A percentile compares a stretch with the other conserved stretches of the same genome.
Evolutionary conservation across 2,797 vertebrate species (phyloP).

Genomic region (Alfaro cultratus): DNA sequence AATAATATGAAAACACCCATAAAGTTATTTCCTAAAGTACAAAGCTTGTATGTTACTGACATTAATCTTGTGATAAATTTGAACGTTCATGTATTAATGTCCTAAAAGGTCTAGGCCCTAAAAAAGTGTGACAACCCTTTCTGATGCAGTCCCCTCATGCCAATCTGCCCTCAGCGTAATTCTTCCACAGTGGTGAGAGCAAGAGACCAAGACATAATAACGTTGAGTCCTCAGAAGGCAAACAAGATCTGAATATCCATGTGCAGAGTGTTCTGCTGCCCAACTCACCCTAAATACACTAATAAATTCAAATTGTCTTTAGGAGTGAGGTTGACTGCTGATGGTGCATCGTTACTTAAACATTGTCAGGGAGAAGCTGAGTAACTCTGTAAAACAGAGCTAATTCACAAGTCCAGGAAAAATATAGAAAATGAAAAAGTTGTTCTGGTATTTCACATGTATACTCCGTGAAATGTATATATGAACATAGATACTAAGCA

Average conservation of each 20-base stretch:
- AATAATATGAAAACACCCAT: no score
- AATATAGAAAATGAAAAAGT: not conserved
- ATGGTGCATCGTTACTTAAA: slow-evolving; percentile 60
- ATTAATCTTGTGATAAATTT: not conserved
- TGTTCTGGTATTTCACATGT: not conserved
- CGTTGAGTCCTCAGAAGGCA: no score
- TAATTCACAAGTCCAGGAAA: slow-evolving; percentile 56
- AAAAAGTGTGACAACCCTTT: not conserved
- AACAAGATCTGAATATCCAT: no score
- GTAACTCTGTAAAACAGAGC: slow-evolving; percentile 56
- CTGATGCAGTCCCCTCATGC: no score
- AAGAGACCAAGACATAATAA: no score
- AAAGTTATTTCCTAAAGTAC: no score
- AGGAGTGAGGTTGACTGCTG: slow-evolving; percentile 20
- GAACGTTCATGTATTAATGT: not conserved
- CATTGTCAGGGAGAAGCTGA: slow-evolving; percentile 25
- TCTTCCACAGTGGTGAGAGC: no score
- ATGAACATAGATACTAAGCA: not conserved
- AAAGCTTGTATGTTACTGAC: no score
- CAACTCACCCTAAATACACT: not conserved
- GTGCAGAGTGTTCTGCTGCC: no score
- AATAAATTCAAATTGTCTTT: slow-evolving; percentile 8
- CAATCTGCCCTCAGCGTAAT: no score
- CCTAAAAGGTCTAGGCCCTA: not conserved
- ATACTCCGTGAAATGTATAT: not conserved